phyloP scores from a whole-genome alignment of 1,140 invertebrate genomes.

The Drosophila pseudoananassae region DNA sequence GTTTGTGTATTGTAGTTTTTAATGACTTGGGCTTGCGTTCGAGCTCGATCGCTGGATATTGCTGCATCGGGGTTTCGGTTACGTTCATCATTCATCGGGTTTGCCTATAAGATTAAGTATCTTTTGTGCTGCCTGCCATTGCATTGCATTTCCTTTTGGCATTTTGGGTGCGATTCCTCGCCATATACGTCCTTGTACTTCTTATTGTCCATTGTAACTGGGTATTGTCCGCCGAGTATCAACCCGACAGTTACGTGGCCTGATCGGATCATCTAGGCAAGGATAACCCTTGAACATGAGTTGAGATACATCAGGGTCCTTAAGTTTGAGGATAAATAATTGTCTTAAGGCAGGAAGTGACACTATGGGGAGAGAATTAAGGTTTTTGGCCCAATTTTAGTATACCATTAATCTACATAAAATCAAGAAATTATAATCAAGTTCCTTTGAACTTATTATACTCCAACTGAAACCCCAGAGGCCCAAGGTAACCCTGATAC shows the following conservation, averaged over 20 bases:
- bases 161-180: constrained; percentile 49
- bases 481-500: constrained; percentile 38
- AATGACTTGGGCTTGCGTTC: constrained; percentile 81
- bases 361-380: too few species aligned
- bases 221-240: constrained; percentile 30
- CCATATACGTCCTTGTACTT: constrained; percentile 43
- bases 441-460: constrained; percentile 38
- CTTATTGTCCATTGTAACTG: constrained; percentile 62
- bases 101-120: constrained; percentile 81
- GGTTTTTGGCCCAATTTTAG: too few species aligned
- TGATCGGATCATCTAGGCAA: constrained; percentile 48
- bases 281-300: constrained; percentile 36
- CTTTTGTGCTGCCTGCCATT: constrained; percentile 51
- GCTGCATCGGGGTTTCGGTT: constrained; percentile 64
- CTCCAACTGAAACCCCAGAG: background rate
- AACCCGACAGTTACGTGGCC: constrained; percentile 40
- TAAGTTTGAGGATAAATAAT: constrained; percentile 3
- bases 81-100: constrained; percentile 77
- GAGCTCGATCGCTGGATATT: constrained; percentile 37
- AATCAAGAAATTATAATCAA: constrained; percentile 19
- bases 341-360: background rate
- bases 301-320: constrained; percentile 35
- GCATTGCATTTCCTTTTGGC: constrained; percentile 61
- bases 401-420: constrained; percentile 3
- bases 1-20: constrained; percentile 82